phyloP scores from a whole-genome alignment of 1,140 invertebrate species.

The Zaprionus davidi region DNA sequence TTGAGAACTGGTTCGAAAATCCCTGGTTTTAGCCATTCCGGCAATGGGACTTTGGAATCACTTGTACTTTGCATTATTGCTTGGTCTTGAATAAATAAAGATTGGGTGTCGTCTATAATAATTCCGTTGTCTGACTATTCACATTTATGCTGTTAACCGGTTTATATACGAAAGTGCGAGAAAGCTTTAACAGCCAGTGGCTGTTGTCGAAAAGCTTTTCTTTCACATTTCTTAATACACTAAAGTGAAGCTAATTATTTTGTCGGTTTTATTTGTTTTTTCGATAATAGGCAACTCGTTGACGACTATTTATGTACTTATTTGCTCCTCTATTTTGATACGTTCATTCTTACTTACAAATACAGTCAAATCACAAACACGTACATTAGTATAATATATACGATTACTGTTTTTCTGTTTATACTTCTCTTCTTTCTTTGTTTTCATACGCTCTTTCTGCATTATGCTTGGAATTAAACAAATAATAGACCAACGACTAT shows the following conservation, averaged over 20 bases:
- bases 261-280: background rate
- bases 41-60: constrained; percentile 18
- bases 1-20: constrained; percentile 83
- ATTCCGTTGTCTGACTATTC: constrained; percentile 1
- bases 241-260: background rate
- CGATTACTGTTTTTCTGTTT: no score
- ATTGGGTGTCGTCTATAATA: background rate
- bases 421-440: background rate
- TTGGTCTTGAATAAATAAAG: background rate
- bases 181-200: background rate
- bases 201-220: constrained; percentile 11
- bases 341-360: background rate
- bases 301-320: background rate
- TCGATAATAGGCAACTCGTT: background rate
- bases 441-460: no score
- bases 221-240: background rate
- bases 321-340: background rate
- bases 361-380: background rate
- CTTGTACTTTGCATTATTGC: constrained; percentile 33
- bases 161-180: background rate
- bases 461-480: no score
- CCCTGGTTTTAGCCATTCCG: constrained; percentile 83
- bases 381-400: background rate
- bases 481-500: no score
- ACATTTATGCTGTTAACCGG: background rate